Evolutionary conservation across 2,797 vertebrate species (phyloP), one percentile per base, ranked within the genome.

Genomic region (Ctenosaura bakeri): DNA sequence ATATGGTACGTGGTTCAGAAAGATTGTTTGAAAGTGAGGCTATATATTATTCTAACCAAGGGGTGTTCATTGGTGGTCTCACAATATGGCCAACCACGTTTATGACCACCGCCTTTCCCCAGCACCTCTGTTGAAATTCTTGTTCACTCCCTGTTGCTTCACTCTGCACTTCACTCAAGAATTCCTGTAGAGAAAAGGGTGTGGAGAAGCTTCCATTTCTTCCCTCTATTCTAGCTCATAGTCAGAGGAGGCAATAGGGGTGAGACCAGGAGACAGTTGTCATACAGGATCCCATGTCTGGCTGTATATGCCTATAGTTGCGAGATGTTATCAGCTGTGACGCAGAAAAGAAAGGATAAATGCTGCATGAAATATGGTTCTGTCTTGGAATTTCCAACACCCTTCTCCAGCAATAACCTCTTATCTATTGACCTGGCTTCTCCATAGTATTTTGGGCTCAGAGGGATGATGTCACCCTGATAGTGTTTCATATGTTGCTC

Each of bases 1-100:
- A 88, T 59, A 20, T 24, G 56, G 87, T 59, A 76, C 87, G 29
- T 83, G 59, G 38, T 16, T 85, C 81, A 86, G 83, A 88, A 92
- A 92, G 64, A 10, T 1, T 0, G 12, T 56, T 35, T 69, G 35
- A 87, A 0, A 0, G 74, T 22, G 66, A 78, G 14, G 69, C 13
- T 9, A 22, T n/a, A 20, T n/a, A 26, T 20, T 74, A 35, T 66
- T 66, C 35, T n/a, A 46, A 35, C 7, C 35, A 38, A 74, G 2
- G 12, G 73, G 20, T 50, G 20, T 62, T 42, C 38, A 26, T 74
- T 52, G 38, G 14, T 76, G 5, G 18, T 6, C 79, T 29, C 83
- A 76, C 38, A 59, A 16, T 73, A 46, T 69, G 52, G 64, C 26
- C 54, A 32, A 26, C 50, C 22, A 46, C 32, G 50, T 76, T 81